Evolutionary conservation across 2,888 invertebrate genomes (phyloP).

Genomic region (Clunio marinus): DNA sequence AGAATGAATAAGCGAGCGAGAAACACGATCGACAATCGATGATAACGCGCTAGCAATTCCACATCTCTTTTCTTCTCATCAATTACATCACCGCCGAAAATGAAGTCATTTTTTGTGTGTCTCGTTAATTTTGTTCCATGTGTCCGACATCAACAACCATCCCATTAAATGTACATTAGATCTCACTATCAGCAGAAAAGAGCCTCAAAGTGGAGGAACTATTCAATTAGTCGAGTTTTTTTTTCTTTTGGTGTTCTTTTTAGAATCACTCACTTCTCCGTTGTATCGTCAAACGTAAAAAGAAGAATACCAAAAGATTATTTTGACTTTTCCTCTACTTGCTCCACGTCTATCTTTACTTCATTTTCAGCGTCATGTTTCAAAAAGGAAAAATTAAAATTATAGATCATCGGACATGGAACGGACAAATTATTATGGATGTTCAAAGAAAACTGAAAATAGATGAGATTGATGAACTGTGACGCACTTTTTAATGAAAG

Average conservation of each 20-base stretch:
- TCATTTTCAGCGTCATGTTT: not conserved
- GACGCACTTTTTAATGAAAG: not conserved
- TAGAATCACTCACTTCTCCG: not conserved
- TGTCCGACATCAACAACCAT: not conserved
- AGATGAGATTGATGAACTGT: slow-evolving; percentile 7
- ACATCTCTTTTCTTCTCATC: slow-evolving; percentile 27
- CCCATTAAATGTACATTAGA: slow-evolving; percentile 28
- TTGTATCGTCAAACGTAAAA: not conserved
- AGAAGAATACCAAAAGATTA: not conserved
- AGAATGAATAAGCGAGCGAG: slow-evolving; percentile 22
- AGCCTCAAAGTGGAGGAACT: slow-evolving; percentile 14
- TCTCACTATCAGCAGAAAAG: not conserved
- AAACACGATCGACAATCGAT: not conserved
- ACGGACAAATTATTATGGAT: not conserved
- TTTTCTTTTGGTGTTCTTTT: slow-evolving; percentile 34
- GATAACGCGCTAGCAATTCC: slow-evolving; percentile 7
- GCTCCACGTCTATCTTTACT: not conserved
- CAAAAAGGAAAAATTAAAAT: not conserved
- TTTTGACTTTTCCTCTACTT: not conserved
- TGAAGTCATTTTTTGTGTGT: slow-evolving; percentile 31
- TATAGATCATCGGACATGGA: not conserved
- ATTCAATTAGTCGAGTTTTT: slow-evolving; percentile 33
- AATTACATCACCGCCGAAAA: slow-evolving; percentile 12
- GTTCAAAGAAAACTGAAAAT: not conserved
- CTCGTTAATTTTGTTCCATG: slow-evolving; percentile 9